Conservation (phyloP, 2,888 invertebrate genomes). For the Zaprionus obscuricornis region DNA sequence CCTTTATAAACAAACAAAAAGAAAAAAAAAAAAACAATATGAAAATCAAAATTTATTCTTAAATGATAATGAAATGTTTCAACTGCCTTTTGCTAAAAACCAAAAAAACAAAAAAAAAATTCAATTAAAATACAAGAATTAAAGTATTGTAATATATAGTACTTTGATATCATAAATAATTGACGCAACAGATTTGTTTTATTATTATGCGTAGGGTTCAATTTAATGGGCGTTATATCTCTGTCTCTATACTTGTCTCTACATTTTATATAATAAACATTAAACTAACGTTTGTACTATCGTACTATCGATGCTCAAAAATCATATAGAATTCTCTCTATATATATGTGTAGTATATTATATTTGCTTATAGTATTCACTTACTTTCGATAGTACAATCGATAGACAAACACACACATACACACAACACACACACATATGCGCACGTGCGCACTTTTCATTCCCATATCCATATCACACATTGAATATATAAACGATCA, state of each 20-base stretch:
- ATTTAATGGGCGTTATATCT: slow-evolving; percentile 19
- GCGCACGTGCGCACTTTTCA: not conserved
- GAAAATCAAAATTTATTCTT: slow-evolving; percentile 16
- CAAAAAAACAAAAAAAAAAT: not conserved
- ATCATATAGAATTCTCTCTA: too few relatives aligned
- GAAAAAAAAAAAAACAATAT: slow-evolving; percentile 6
- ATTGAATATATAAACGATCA: too few relatives aligned
- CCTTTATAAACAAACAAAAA: too few relatives aligned
- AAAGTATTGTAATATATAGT: slow-evolving; percentile 45
- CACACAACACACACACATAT: slow-evolving; percentile 8
- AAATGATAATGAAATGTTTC: slow-evolving; percentile 51
- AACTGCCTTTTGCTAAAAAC: slow-evolving; percentile 50
- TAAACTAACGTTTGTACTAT: too few relatives aligned
- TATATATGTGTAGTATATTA: too few relatives aligned
- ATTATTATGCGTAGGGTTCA: slow-evolving; percentile 43
- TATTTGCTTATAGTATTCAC: too few relatives aligned
- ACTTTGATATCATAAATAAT: slow-evolving; percentile 29
- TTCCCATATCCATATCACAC: slow-evolving; percentile 2
- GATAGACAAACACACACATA: slow-evolving; percentile 2
- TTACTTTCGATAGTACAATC: too few relatives aligned
- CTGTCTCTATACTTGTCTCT: slow-evolving; percentile 5
- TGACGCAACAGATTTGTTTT: slow-evolving; percentile 38
- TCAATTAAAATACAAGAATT: too few relatives aligned
- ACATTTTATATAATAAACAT: too few relatives aligned
- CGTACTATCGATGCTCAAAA: too few relatives aligned